phyloP scores from a whole-genome alignment of 2,888 invertebrate genomes.

The Thysanoteuthis rhombus region DNA sequence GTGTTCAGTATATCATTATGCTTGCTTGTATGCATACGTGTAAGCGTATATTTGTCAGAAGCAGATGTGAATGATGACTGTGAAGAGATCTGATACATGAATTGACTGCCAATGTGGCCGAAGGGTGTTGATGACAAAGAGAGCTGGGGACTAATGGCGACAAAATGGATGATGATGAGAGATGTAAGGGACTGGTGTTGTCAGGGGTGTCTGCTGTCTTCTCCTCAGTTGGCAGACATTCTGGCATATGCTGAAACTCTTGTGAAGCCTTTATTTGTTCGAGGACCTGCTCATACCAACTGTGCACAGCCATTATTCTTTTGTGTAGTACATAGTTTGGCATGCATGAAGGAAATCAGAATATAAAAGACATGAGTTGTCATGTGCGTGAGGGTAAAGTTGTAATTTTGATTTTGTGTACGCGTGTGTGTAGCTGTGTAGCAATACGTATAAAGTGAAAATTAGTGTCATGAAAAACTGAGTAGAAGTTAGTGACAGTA shows the following conservation, averaged over 20 bases:
- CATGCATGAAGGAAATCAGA: not conserved
- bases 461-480: not conserved
- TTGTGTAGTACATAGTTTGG: not conserved
- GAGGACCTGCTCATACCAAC: not conserved
- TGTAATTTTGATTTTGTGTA: not conserved
- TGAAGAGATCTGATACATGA: not conserved
- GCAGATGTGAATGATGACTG: not conserved
- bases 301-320: not conserved
- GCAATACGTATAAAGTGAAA: no score
- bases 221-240: not conserved
- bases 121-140: not conserved
- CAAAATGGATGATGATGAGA: not conserved
- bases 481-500: not conserved
- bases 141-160: not conserved
- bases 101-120: not conserved
- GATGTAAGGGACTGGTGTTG: not conserved
- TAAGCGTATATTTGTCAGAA: not conserved
- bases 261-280: slow-evolving; percentile 12
- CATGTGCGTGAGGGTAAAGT: not conserved
- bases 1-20: not conserved
- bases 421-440: not conserved
- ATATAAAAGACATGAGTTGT: not conserved
- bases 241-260: not conserved
- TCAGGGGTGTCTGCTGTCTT: not conserved
- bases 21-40: not conserved